Conservation (phyloP, 2,797 vertebrate species). For the Spatula versicolor region DNA sequence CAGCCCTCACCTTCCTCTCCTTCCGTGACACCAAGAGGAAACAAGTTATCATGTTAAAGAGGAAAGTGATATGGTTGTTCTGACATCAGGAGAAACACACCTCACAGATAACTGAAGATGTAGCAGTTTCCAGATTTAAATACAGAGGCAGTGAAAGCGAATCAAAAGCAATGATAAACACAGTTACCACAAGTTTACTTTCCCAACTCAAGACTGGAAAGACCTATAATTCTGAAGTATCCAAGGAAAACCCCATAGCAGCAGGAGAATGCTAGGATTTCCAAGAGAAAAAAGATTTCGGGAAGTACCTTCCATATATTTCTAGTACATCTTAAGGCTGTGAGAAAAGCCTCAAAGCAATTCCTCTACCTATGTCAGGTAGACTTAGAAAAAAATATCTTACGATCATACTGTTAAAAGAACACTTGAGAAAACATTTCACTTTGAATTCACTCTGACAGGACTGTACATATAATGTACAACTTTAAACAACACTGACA, state of each 20-base stretch:
- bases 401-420: not conserved
- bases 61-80: not conserved
- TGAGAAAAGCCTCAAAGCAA: not conserved
- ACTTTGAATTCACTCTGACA: not conserved
- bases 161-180: not conserved
- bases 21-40: not conserved
- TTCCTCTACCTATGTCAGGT: not conserved
- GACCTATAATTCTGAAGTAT: not conserved
- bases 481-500: not conserved
- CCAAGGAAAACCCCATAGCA: not conserved
- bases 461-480: not conserved
- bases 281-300: not conserved
- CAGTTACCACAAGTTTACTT: not conserved
- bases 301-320: not conserved
- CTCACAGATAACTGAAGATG: not conserved
- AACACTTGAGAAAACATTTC: not conserved
- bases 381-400: not conserved
- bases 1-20: not conserved
- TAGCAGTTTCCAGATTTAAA: not conserved
- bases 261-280: not conserved
- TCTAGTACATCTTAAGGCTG: not conserved
- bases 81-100: not conserved
- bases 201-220: not conserved
- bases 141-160: not conserved
- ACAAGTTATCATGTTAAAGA: rapidly evolving